Evolutionary conservation across 2,888 invertebrate genomes (phyloP).

Genomic region (Aelia acuminata): DNA sequence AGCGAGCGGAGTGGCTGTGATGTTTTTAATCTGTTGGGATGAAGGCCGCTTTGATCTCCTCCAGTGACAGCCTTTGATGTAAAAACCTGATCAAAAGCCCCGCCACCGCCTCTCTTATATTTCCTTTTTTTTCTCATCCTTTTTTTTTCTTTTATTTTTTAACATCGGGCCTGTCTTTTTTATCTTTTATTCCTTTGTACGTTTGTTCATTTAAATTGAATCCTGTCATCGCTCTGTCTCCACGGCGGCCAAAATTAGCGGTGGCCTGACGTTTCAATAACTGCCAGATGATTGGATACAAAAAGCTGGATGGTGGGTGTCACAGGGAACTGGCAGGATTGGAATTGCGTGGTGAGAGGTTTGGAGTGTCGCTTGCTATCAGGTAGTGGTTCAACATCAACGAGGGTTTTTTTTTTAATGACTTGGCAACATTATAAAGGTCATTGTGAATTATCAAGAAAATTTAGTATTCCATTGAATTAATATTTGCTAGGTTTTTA

Average conservation of each 20-base stretch:
- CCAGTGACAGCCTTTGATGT: conserved; percentile 47
- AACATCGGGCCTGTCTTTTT: conserved; percentile 14
- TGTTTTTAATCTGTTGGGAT: conserved; percentile 38
- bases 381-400: neutral
- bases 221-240: conserved; percentile 45
- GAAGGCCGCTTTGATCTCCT: conserved; percentile 27
- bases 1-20: conserved; percentile 18
- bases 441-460: too few species aligned
- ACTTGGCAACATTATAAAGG: too few species aligned
- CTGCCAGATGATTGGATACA: conserved; percentile 23
- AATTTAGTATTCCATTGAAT: too few species aligned
- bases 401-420: too few species aligned
- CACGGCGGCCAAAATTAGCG: neutral
- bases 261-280: conserved; percentile 37
- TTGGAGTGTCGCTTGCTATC: neutral
- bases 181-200: conserved; percentile 39
- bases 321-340: neutral
- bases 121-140: neutral
- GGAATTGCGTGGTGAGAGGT: neutral
- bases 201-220: conserved; percentile 44
- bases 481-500: too few species aligned
- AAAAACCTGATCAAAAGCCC: conserved; percentile 53
- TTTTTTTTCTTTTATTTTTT: neutral
- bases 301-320: neutral
- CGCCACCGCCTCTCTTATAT: conserved; percentile 35